Evolutionary conservation across 2,113 vertebrate genomes (phyloP).

Genomic region (Myrmecophaga tridactyla): DNA sequence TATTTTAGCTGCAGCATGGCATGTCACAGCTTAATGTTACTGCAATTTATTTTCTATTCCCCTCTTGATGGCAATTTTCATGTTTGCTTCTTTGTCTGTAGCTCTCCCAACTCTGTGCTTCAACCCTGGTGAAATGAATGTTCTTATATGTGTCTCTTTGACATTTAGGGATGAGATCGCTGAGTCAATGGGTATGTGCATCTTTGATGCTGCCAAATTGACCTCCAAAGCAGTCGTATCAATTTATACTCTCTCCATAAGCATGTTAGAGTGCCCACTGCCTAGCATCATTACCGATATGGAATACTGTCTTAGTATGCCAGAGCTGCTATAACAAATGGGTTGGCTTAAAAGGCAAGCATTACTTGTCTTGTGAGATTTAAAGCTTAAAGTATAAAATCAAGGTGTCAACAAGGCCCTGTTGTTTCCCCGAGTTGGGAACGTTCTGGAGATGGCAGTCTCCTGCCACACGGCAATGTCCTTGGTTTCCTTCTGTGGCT

Average conservation of each 20-base stretch:
- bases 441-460: too few relatives aligned
- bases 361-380: too few relatives aligned
- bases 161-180: neutral
- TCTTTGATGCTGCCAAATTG: neutral
- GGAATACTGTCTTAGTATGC: neutral
- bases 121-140: neutral
- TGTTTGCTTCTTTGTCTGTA: neutral
- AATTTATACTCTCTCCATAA: fast-evolving
- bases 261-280: fast-evolving
- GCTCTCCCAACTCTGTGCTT: neutral
- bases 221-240: neutral
- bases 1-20: neutral
- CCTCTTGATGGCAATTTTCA: neutral
- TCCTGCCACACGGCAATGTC: too few relatives aligned
- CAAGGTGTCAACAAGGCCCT: too few relatives aligned
- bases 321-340: too few relatives aligned
- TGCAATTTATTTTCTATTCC: neutral
- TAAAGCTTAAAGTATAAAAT: too few relatives aligned
- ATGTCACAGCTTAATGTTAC: neutral
- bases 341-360: too few relatives aligned
- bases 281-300: neutral
- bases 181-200: neutral
- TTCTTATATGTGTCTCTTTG: neutral
- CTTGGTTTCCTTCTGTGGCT: too few relatives aligned
- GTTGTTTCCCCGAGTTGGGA: too few relatives aligned